A percentile compares a stretch with the other conserved stretches of the same genome.
Conservation (phyloP, 2,797 vertebrate genomes). For the Eupleurogrammus muticus region DNA sequence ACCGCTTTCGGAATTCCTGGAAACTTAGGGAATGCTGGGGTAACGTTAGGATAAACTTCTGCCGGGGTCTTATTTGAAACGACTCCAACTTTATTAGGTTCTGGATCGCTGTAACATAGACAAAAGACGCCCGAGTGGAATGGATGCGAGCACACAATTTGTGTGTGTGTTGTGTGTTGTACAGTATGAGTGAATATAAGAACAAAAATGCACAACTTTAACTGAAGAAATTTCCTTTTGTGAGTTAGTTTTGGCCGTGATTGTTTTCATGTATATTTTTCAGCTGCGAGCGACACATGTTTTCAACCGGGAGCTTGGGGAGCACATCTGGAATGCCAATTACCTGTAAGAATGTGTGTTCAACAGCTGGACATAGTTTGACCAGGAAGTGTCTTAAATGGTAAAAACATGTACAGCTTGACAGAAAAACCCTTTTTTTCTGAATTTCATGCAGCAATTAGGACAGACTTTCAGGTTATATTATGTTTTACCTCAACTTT, state of each 20-base stretch:
- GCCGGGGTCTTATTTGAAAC: constrained; percentile 54
- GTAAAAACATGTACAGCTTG: background rate
- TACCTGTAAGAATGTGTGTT: no score
- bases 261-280: no score
- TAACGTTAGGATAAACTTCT: constrained; percentile 66
- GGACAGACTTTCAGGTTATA: no score
- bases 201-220: background rate
- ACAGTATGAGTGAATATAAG: background rate
- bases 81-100: constrained; percentile 42
- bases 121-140: constrained; percentile 25
- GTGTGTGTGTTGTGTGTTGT: background rate
- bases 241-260: no score
- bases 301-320: no score
- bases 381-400: no score
- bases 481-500: no score
- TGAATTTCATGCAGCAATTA: no score
- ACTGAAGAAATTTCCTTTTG: background rate
- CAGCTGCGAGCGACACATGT: no score
- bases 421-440: no score
- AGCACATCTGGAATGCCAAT: no score
- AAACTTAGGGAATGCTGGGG: constrained; percentile 63
- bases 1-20: constrained; percentile 69
- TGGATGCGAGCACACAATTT: background rate
- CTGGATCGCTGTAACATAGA: constrained; percentile 22
- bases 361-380: no score